Evolutionary conservation across 2,797 vertebrate genomes (phyloP).

Genomic region (Pelodytes ibericus): DNA sequence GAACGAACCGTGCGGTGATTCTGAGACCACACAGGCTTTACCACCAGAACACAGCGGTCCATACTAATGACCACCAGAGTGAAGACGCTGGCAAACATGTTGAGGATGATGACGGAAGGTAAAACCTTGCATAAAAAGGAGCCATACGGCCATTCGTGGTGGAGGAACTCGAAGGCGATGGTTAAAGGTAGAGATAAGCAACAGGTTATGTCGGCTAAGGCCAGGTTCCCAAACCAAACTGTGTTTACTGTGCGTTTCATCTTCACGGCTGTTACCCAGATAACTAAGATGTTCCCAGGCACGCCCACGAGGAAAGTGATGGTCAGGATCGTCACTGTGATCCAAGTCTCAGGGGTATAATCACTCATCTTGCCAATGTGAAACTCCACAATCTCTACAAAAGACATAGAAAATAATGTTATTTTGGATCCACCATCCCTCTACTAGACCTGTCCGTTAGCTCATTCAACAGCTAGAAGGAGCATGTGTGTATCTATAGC

Average conservation of each 20-base stretch:
- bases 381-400: background rate
- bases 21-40: conserved; percentile 80
- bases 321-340: conserved; percentile 66
- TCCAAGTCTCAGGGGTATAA: conserved; percentile 31
- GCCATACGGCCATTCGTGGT: conserved; percentile 73
- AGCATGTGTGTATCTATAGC: too few species aligned
- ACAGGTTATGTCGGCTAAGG: conserved; percentile 77
- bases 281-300: conserved; percentile 77
- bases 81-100: conserved; percentile 83
- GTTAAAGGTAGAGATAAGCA: conserved; percentile 76
- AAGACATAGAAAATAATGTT: background rate
- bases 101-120: conserved; percentile 73
- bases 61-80: conserved; percentile 74
- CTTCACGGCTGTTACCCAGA: conserved; percentile 78
- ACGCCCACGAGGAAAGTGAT: conserved; percentile 72
- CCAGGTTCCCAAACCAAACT: conserved; percentile 80
- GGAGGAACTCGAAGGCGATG: conserved; percentile 67
- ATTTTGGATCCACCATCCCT: too few species aligned
- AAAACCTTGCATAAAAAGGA: conserved; percentile 75
- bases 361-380: background rate
- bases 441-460: too few species aligned
- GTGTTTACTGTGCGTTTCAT: conserved; percentile 78
- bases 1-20: conserved; percentile 70
- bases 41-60: conserved; percentile 76
- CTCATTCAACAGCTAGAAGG: too few species aligned